Base-by-base conservation (phyloP, 2,797 vertebrate genomes). In the Chromis chromis region DNA sequence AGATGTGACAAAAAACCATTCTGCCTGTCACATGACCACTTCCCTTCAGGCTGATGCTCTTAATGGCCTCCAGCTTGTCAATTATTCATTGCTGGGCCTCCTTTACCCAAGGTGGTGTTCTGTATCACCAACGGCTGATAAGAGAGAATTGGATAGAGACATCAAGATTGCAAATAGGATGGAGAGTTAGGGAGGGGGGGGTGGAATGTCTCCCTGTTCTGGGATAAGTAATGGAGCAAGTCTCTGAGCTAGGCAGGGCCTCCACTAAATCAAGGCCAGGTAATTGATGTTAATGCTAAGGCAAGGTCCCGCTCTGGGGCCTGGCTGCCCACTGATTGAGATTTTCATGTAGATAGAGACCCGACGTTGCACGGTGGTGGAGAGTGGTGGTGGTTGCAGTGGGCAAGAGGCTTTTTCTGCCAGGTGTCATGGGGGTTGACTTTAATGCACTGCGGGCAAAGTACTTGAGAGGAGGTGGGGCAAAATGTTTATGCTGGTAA, bases 1-100 rank as follows among this genome's bases (percentile, higher is more conserved):
- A 12, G 21, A 82, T 59, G 57, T 79, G 61, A 83, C 76, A 82
- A 84, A 85, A 88, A 84, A 65, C 24, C 78, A 70, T 68, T 60
- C 53, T 4, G 19, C 42, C 58, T 44, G 19, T 91, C 88, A 91
- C 79, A 80, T 79, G 65, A 88, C 79, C 85, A 83, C 79, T 87
- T 86, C 84, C 83, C 74, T 78, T 86, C 83, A 72, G 70, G 53
- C 78, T 80, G 72, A 80, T 78, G 82, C 77, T 87, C 88, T 84
- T 95, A 94, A 95, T 91, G 88, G 91, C 77, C 80, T 88, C 58
- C 70, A 85, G 72, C 85, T 84, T 53, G 76, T 95, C 85, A 94
- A 94, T 95, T 93, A 95, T 94, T 95, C 86, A 95, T 93, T 22
- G 48, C 39, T 21, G 74, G 72, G 59, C 86, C 86, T 88, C 76